phyloP scores from a whole-genome alignment of 53 echinoderm and acorn worm species.

The Apostichopus leukothele region DNA sequence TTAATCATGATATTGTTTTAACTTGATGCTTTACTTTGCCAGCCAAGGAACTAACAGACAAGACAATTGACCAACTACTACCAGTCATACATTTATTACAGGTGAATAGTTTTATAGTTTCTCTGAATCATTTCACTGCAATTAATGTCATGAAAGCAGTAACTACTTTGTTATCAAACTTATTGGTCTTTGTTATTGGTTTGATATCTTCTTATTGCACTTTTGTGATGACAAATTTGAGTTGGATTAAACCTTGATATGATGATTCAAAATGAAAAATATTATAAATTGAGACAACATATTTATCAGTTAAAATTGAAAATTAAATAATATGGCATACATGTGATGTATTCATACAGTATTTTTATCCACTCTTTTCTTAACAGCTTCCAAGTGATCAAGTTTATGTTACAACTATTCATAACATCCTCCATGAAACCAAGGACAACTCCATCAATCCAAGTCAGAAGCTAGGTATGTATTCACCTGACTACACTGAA shows the following conservation, averaged over 20 bases:
- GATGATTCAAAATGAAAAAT: too few species aligned
- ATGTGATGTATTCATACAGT: not conserved
- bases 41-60: constrained; percentile 83
- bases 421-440: constrained; percentile 64
- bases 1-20: not conserved
- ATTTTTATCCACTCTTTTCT: constrained; percentile 9
- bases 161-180: too few species aligned
- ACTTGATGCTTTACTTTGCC: not conserved
- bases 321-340: too few species aligned
- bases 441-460: constrained; percentile 20
- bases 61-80: constrained; percentile 67
- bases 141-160: too few species aligned
- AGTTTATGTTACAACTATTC: constrained; percentile 76
- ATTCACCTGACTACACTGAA: not conserved
- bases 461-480: constrained; percentile 18
- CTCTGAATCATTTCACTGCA: too few species aligned
- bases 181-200: too few species aligned
- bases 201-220: too few species aligned
- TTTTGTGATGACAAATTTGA: too few species aligned
- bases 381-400: constrained; percentile 73
- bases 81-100: constrained; percentile 70
- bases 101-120: constrained; percentile 47
- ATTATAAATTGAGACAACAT: too few species aligned
- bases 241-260: too few species aligned
- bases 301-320: too few species aligned